Evolutionary conservation across 2,888 invertebrate genomes (phyloP).

Genomic region (Xestia ashworthii): DNA sequence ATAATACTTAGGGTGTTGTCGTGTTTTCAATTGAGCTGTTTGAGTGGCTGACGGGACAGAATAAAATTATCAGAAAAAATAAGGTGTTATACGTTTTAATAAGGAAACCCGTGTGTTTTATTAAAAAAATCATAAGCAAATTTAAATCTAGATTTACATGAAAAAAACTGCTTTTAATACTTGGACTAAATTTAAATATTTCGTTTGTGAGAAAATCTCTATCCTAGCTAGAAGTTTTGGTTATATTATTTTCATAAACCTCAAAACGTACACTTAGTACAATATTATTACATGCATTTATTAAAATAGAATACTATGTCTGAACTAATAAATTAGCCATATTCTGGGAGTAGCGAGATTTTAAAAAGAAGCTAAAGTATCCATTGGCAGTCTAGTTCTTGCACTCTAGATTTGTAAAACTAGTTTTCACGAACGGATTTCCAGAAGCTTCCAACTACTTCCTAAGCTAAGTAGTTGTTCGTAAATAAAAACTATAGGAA

Average conservation of each 20-base stretch:
- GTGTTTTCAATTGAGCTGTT: slow-evolving; percentile 63
- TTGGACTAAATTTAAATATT: not conserved
- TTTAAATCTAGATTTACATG: no score
- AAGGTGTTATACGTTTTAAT: not conserved
- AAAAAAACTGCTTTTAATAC: not conserved
- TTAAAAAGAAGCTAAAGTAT: not conserved
- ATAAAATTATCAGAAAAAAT: slow-evolving; percentile 26
- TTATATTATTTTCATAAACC: not conserved
- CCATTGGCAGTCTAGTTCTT: not conserved
- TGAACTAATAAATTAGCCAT: not conserved
- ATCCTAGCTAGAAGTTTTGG: not conserved
- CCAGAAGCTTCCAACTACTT: not conserved
- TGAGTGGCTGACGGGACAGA: slow-evolving; percentile 27
- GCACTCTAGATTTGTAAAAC: not conserved
- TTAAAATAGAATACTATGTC: not conserved
- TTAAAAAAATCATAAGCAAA: not conserved
- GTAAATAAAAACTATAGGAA: not conserved
- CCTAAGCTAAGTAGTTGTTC: not conserved
- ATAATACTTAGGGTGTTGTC: slow-evolving; percentile 72
- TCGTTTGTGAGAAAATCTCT: not conserved
- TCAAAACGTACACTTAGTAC: not conserved
- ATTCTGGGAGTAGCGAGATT: not conserved
- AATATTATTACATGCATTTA: not conserved
- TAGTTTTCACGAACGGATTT: not conserved
- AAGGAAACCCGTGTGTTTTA: not conserved